Evolutionary conservation across 2,888 invertebrate species (phyloP).

Genomic region (Eupithecia inturbata): DNA sequence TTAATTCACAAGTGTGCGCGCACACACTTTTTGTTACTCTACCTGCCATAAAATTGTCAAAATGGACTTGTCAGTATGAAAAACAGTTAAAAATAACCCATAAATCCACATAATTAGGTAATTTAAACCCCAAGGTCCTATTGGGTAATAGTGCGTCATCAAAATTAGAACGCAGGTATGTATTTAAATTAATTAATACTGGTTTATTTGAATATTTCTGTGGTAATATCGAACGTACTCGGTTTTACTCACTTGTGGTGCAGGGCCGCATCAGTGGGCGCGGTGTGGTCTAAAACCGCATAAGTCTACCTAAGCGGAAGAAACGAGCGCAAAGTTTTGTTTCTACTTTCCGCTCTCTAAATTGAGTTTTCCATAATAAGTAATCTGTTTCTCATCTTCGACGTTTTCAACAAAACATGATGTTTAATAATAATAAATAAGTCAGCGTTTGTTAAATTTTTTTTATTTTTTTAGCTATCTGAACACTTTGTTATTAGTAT

Average conservation of each 20-base stretch:
- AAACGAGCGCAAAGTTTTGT: neutral
- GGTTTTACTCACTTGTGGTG: neutral
- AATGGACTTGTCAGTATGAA: neutral
- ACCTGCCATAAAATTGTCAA: neutral
- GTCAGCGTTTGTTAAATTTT: too few relatives aligned
- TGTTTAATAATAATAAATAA: too few relatives aligned
- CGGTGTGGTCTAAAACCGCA: neutral
- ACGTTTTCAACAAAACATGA: too few relatives aligned
- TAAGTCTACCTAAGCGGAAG: neutral
- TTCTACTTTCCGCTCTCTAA: neutral
- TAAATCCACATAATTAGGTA: neutral
- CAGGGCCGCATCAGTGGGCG: conserved; percentile 4
- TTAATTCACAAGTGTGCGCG: too few relatives aligned
- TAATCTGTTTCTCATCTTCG: neutral
- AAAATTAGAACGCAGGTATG: conserved; percentile 7
- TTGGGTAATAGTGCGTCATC: conserved; percentile 6
- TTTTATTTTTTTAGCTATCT: too few relatives aligned
- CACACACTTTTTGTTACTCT: too few relatives aligned
- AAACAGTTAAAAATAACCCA: neutral
- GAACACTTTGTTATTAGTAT: too few relatives aligned
- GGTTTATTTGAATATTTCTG: conserved; percentile 8
- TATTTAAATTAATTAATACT: conserved; percentile 5
- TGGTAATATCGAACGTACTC: neutral
- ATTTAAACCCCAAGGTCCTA: conserved; percentile 5
- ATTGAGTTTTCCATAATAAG: neutral